These are phyloP conservation scores for Aepyceros melampus DNA, from an alignment of 2,113 vertebrate species.

Conservation along the genomic window DNA sequence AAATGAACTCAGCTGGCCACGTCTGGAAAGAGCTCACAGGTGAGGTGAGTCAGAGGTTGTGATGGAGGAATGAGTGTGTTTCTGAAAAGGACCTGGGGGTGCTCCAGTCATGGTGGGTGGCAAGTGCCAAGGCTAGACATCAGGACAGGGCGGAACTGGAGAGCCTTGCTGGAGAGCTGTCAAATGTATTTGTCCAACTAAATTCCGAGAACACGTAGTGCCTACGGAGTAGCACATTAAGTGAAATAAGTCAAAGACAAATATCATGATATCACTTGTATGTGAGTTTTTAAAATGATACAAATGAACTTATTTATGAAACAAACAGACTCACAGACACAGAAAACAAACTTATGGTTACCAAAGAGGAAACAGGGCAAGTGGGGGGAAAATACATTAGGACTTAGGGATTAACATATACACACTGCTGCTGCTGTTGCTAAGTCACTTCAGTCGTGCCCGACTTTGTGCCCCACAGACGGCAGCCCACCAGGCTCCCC, in stretches of 20 bases:
- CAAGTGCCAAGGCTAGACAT: not conserved
- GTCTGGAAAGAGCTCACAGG: not conserved
- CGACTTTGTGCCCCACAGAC: fast-evolving
- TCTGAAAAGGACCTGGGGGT: not conserved
- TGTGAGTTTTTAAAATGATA: not conserved
- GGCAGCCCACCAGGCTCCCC: no score
- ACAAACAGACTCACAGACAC: not conserved
- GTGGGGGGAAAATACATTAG: not conserved
- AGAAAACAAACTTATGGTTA: not conserved
- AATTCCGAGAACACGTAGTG: not conserved
- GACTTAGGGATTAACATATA: not conserved
- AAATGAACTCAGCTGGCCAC: not conserved
- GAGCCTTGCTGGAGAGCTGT: not conserved
- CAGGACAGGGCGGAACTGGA: not conserved
- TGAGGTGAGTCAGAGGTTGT: not conserved
- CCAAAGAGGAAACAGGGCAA: not conserved
- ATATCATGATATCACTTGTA: not conserved
- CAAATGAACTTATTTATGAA: not conserved
- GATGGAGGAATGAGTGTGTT: not conserved
- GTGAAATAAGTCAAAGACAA: not conserved
- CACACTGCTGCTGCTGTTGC: no score
- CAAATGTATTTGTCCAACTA: not conserved
- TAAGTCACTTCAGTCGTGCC: no score
- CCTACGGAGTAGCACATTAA: not conserved
- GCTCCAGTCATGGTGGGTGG: not conserved